Base-by-base conservation (phyloP, 2,888 invertebrate species). In the Corythucha ciliata region DNA sequence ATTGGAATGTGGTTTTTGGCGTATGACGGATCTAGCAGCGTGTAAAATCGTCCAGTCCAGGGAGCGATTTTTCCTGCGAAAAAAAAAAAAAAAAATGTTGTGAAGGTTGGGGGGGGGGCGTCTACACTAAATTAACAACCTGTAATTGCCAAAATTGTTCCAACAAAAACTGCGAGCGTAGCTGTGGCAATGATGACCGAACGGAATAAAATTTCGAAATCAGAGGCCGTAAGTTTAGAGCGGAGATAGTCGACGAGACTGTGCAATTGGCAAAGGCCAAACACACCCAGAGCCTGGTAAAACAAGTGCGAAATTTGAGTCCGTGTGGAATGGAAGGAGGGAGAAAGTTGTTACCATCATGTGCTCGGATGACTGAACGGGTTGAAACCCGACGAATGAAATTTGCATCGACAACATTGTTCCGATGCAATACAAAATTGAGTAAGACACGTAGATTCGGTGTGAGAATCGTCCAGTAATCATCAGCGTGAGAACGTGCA, bases 1-100 rank as follows among this genome's bases (percentile, higher is more conserved):
- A 96, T 96, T 46, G 96, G 96, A 71, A 97, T 97, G 72, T 97
- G 91, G 70, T 93, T 94, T 71, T 97, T 97, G 37, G 96, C 96
- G 65, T 97, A 96, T 0, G 92, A 92, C 0, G 96, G 94, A 72
- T 96, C 96, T 61, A 96, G 71, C 14, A 96, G 74, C 0, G 94
- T 94, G 70, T 96, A 96, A 72, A 97, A 96, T 62, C 96, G 78
- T 20, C 96, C 96, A 22, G 94, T 96, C 94, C 94, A 96, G 4
- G 96, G 94, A 0, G 94, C 90, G 60, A 96, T 91, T 78, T 94
- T 92, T 63, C 78, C 79, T 79, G 64, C 12, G 66, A 49, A 56
- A 37, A 48, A 46, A 18, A 18, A 49, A 36, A 33, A n/a, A n/a
- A n/a, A n/a, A n/a, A n/a, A n/a, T n/a, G n/a, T n/a, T n/a, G n/a